phyloP scores from a whole-genome alignment of 2,888 invertebrate genomes.

The Terebella lapidaria region DNA sequence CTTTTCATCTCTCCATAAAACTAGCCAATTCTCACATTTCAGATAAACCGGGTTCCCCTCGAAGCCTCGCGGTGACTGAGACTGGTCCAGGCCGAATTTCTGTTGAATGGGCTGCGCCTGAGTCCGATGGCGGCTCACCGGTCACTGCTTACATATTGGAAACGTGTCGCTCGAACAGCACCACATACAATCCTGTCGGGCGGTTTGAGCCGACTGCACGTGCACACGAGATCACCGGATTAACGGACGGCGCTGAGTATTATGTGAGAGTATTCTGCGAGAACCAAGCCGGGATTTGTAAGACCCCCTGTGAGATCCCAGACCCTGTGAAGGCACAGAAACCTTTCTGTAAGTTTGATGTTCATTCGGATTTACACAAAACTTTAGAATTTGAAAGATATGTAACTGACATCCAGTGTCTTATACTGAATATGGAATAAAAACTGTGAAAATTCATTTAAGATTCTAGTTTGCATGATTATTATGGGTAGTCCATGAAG shows the following conservation, averaged over 20 bases:
- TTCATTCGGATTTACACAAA: background rate
- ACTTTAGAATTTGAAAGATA: no score
- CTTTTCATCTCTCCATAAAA: no score
- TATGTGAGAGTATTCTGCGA: conserved; percentile 80
- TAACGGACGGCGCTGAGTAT: conserved; percentile 55
- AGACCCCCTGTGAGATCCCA: conserved; percentile 29
- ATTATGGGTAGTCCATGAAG: no score
- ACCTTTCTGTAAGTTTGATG: conserved; percentile 34
- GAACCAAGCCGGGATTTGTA: conserved; percentile 70
- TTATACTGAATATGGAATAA: no score
- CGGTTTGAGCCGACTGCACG: conserved; percentile 52
- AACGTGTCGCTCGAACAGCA: conserved; percentile 58
- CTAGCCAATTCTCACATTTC: no score
- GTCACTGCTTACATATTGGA: conserved; percentile 44
- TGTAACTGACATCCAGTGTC: no score
- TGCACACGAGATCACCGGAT: conserved; percentile 25
- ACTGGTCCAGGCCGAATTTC: conserved; percentile 34
- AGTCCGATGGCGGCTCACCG: conserved; percentile 51
- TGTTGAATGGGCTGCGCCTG: conserved; percentile 53
- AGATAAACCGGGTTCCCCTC: conserved; percentile 37
- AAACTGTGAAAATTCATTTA: no score
- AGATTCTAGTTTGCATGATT: no score
- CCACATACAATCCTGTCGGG: conserved; percentile 89
- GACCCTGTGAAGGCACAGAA: conserved; percentile 24
- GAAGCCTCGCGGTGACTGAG: conserved; percentile 35